Evolutionary conservation across 2,888 invertebrate genomes (phyloP).

Genomic region (Eilema depressum): DNA sequence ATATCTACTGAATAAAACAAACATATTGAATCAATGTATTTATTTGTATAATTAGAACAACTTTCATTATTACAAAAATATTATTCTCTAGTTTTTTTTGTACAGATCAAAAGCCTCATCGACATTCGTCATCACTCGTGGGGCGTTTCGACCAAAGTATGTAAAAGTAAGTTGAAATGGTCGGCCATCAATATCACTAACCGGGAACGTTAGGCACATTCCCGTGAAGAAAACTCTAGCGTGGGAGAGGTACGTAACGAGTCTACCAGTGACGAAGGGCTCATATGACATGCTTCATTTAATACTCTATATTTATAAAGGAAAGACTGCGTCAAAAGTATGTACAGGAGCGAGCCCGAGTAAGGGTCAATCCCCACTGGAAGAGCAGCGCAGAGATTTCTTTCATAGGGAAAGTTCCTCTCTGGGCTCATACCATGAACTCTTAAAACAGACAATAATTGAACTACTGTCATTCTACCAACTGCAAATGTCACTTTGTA

Average conservation of each 20-base stretch:
- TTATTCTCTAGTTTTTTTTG: conserved; percentile 60
- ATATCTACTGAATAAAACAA: conserved; percentile 43
- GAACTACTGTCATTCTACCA: no score
- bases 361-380: no score
- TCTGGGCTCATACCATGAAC: no score
- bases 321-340: not conserved
- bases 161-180: not conserved
- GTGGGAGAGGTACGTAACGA: not conserved
- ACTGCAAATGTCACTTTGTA: no score
- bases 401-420: no score
- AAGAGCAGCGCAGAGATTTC: no score
- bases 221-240: conserved; percentile 1
- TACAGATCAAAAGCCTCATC: conserved; percentile 61
- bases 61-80: conserved; percentile 68
- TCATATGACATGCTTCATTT: not conserved
- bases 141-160: not conserved
- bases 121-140: conserved; percentile 19
- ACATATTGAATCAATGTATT: conserved; percentile 47
- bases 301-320: not conserved
- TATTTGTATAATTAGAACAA: conserved; percentile 55
- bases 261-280: not conserved
- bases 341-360: no score
- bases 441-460: no score
- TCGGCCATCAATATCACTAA: conserved; percentile 2
- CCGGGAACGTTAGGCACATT: not conserved